Base-by-base conservation (phyloP, 2,888 invertebrate species). In the Luperina nickerlii region DNA sequence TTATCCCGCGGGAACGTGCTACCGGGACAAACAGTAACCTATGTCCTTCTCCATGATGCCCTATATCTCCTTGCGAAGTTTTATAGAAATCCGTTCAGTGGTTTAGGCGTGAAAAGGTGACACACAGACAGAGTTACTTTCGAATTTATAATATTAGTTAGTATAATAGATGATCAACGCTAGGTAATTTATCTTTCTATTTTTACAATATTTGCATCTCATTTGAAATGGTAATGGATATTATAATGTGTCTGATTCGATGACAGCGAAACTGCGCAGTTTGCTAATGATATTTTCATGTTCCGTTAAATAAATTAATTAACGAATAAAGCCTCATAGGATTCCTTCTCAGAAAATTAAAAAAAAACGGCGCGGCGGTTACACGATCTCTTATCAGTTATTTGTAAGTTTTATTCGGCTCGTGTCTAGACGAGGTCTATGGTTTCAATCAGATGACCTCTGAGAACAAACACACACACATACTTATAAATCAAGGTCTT, bases 341-440 rank as follows among this genome's bases (percentile, higher is more conserved):
- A 65, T 42, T n/a, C 5, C 45, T 67, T 45, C n/a, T 6, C 5
- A n/a, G n/a, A 42, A n/a, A 15, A 24, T 9, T 4, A n/a, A 8
- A 62, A 77, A 67, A 51, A 78, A 60, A 48, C 18, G 2, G 9
- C 20, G n/a, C 18, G 2, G 9, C 20, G n/a, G 80, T 15, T 11
- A 32, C 68, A 81, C 24, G 81, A 79, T 79, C 57, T 57, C 18
- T 32, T 73, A 73, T 60, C 79, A 73, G 73, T 72, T n/a, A 45
- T 73, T 51, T 42, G 66, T 60, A 73, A 18, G 81, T 67, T 66
- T 51, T 45, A 24, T 67, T 51, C 68, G 63, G n/a, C 11, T 73
- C 54, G 24, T 45, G 80, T 80, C 83, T 80, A 75, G 83, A 80
- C 83, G 32, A 13, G 24, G 83, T 82, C 83, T 80, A 54, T 82